These are phyloP conservation scores for Hiodon alosoides DNA, from an alignment of 2,113 vertebrate species.

Conservation along the genomic window DNA sequence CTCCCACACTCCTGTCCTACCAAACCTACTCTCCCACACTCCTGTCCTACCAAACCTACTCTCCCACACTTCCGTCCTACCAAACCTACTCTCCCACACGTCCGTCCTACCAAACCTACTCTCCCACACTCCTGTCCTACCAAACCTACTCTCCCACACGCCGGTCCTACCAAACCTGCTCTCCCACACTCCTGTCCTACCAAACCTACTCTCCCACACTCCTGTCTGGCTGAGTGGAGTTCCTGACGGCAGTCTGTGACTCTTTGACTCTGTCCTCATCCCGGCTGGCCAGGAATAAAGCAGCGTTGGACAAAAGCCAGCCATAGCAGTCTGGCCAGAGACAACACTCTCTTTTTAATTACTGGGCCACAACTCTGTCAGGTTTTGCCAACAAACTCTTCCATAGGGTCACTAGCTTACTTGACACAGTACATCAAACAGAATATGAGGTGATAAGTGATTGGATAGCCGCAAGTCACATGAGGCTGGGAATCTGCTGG, in stretches of 20 bases:
- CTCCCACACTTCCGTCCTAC: too few relatives aligned
- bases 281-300: slow-evolving; percentile 74
- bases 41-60: too few relatives aligned
- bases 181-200: too few relatives aligned
- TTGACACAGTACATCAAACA: slow-evolving; percentile 59
- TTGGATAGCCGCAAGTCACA: slow-evolving; percentile 36
- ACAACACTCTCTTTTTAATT: slow-evolving; percentile 79
- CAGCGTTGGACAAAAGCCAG: slow-evolving; percentile 66
- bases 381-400: slow-evolving; percentile 61
- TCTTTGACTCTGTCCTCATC: slow-evolving; percentile 66
- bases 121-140: too few relatives aligned
- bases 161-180: too few relatives aligned
- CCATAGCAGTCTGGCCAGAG: slow-evolving; percentile 71
- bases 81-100: too few relatives aligned
- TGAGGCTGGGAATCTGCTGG: slow-evolving; percentile 35
- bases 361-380: slow-evolving; percentile 67
- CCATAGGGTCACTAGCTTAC: slow-evolving; percentile 53
- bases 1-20: too few relatives aligned
- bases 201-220: neutral
- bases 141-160: too few relatives aligned
- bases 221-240: slow-evolving; percentile 40
- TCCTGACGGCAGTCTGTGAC: slow-evolving; percentile 77
- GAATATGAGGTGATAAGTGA: slow-evolving; percentile 57
- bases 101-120: too few relatives aligned
- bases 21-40: too few relatives aligned